Evolutionary conservation across 2,113 vertebrate genomes (phyloP).

Genomic region (Archocentrus centrarchus): DNA sequence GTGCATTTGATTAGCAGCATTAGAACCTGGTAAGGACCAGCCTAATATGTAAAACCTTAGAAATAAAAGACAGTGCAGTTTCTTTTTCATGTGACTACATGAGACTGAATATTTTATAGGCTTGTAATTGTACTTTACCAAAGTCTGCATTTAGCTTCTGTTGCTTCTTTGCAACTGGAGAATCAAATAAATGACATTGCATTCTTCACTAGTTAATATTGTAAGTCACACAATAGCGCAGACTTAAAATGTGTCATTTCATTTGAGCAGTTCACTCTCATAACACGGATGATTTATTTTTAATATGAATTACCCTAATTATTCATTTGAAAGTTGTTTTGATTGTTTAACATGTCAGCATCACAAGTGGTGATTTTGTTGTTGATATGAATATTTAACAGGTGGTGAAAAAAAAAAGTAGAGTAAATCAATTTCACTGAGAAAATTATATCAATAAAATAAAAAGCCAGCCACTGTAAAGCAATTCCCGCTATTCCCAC

Average conservation of each 20-base stretch:
- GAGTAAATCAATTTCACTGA: conserved; percentile 47
- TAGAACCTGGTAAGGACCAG: neutral
- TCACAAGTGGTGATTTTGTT: neutral
- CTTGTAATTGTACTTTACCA: neutral
- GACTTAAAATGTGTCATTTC: neutral
- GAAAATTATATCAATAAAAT: conserved; percentile 29
- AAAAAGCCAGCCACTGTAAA: conserved; percentile 33
- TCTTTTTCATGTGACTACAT: neutral
- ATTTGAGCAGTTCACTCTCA: conserved; percentile 1
- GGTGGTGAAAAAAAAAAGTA: conserved; percentile 35
- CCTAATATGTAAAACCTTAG: neutral
- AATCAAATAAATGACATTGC: neutral
- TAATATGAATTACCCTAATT: conserved; percentile 8
- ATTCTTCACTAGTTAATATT: conserved; percentile 1
- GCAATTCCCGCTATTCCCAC: neutral
- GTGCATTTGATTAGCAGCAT: neutral
- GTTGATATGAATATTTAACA: conserved; percentile 18
- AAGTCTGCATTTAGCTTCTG: neutral
- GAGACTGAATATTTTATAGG: neutral
- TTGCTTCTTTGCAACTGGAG: neutral
- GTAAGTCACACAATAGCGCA: neutral
- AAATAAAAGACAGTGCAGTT: neutral
- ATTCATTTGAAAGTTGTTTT: conserved; percentile 27
- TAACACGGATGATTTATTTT: conserved; percentile 6
- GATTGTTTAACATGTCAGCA: conserved; percentile 4